A percentile compares a stretch with the other conserved stretches of the same genome.
Evolutionary conservation across 2,113 vertebrate species (phyloP).

Genomic region (Tetrax tetrax): DNA sequence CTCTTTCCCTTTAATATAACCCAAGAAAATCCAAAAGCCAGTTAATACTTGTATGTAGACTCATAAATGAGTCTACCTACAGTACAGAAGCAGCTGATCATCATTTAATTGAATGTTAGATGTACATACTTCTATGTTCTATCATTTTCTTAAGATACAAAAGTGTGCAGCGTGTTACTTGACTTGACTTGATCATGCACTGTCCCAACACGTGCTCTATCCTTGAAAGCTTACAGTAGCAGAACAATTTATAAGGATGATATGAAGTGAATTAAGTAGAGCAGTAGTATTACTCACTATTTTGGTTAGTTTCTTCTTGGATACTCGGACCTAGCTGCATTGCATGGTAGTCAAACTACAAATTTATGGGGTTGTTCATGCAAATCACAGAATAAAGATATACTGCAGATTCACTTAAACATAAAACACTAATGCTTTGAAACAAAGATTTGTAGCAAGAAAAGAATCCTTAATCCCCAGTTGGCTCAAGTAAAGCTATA

Average conservation of each 20-base stretch:
- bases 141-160: background rate
- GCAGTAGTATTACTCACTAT: background rate
- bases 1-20: background rate
- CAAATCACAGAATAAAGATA: background rate
- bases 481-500: constrained; percentile 14
- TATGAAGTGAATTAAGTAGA: background rate
- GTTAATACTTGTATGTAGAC: background rate
- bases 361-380: background rate
- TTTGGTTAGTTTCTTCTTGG: background rate
- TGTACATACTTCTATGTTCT: background rate
- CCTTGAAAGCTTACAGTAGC: background rate
- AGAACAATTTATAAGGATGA: background rate
- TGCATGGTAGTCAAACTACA: background rate
- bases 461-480: background rate
- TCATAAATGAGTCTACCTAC: background rate
- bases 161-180: background rate
- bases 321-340: background rate
- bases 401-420: background rate
- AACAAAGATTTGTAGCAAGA: background rate
- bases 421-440: background rate
- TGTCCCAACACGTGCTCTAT: background rate
- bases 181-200: background rate
- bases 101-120: background rate
- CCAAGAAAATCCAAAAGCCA: background rate
- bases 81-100: background rate